Percentiles rank a stretch among this genome's conserved stretches.
Evolutionary conservation across 1,140 invertebrate genomes (phyloP).

Genomic region (Calephelis nemesis): DNA sequence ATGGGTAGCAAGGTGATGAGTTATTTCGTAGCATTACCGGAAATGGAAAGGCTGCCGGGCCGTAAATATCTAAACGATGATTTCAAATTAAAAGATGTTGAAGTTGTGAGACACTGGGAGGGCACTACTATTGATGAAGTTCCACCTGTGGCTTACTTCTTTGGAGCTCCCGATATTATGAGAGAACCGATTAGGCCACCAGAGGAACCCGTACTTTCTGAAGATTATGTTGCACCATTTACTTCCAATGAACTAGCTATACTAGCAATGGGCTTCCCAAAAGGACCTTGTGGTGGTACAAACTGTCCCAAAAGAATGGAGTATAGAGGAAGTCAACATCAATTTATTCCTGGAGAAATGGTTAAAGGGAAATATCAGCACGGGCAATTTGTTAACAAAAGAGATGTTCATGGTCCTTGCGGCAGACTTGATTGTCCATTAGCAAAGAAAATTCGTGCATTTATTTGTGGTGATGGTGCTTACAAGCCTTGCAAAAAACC

Average conservation of each 20-base stretch:
- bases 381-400: constrained; percentile 66
- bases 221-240: constrained; percentile 65
- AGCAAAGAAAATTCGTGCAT: constrained; percentile 63
- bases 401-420: constrained; percentile 69
- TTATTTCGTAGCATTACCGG: constrained; percentile 65
- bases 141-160: constrained; percentile 63
- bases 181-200: constrained; percentile 56
- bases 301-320: constrained; percentile 73
- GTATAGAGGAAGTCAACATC: constrained; percentile 63
- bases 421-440: constrained; percentile 69
- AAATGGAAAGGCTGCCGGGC: constrained; percentile 69
- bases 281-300: constrained; percentile 69
- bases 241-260: constrained; percentile 62
- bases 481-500: constrained; percentile 69
- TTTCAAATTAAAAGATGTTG: constrained; percentile 64
- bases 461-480: constrained; percentile 57
- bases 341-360: constrained; percentile 62
- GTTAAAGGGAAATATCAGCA: constrained; percentile 65
- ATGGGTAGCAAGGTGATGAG: constrained; percentile 64
- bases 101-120: constrained; percentile 69
- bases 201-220: constrained; percentile 51
- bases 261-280: constrained; percentile 71
- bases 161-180: constrained; percentile 63
- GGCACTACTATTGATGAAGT: constrained; percentile 63
- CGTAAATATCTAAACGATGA: constrained; percentile 69